A percentile compares a stretch with the other conserved stretches of the same genome.
Conservation (phyloP, 2,113 vertebrate species). For the Capreolus pygargus region DNA sequence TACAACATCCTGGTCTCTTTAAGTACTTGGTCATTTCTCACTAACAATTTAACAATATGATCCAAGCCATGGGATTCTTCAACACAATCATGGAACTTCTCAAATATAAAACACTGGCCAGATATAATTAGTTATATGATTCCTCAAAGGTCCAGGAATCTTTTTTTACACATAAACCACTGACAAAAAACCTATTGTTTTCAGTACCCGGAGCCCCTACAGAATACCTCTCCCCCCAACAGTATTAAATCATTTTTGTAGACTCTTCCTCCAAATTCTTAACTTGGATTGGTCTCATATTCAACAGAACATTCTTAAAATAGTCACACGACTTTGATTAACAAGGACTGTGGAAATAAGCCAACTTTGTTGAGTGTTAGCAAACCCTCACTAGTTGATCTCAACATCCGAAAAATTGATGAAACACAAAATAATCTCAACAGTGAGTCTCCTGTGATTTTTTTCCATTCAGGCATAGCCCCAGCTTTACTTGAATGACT, state of each 20-base stretch:
- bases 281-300: not conserved
- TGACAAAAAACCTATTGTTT: not conserved
- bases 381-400: not conserved
- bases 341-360: not conserved
- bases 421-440: not conserved
- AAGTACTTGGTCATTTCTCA: conserved; percentile 39
- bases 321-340: not conserved
- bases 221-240: not conserved
- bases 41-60: not conserved
- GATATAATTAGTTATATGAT: conserved; percentile 15
- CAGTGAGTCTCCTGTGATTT: not conserved
- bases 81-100: conserved; percentile 34
- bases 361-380: not conserved
- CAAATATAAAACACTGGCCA: conserved; percentile 21
- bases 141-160: conserved; percentile 13
- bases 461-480: not conserved
- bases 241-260: not conserved
- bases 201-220: not conserved
- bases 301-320: not conserved
- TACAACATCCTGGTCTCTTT: not conserved
- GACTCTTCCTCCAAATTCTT: not conserved
- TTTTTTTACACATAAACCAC: not conserved
- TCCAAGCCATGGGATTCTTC: not conserved
- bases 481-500: not conserved
- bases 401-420: not conserved